Conservation (phyloP, 2,888 invertebrate species). For the Folsomia candida region DNA sequence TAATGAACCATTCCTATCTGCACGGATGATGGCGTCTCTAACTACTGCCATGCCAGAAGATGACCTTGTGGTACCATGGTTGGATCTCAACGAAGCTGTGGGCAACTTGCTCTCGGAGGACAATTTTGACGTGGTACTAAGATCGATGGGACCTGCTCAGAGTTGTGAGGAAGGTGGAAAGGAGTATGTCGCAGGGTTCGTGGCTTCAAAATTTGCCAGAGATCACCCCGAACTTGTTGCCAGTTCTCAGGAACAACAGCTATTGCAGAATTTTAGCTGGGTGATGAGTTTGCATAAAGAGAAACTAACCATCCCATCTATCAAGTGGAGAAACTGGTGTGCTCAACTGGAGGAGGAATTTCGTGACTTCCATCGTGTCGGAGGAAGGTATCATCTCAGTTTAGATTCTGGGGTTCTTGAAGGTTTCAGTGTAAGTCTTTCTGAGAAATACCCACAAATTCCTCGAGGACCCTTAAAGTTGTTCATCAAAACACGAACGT, state of each 20-base stretch:
- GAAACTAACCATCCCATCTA: not conserved
- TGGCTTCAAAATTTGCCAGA: not conserved
- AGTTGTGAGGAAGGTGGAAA: not conserved
- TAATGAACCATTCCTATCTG: not conserved
- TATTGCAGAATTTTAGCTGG: not conserved
- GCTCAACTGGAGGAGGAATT: not conserved
- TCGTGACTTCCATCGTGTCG: not conserved
- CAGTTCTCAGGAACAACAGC: not conserved
- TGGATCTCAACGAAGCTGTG: not conserved
- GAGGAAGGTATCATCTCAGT: not conserved
- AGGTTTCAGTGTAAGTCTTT: not conserved
- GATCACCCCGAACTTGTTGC: not conserved
- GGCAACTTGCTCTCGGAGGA: not conserved
- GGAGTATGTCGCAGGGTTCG: conserved; percentile 3
- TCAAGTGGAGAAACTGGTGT: not conserved
- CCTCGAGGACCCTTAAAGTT: not conserved
- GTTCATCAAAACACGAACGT: not conserved
- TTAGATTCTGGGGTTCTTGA: not conserved
- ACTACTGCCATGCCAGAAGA: no score
- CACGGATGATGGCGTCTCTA: not conserved
- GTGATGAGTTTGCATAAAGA: not conserved
- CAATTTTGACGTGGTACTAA: not conserved
- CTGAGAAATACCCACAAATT: not conserved
- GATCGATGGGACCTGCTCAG: not conserved
- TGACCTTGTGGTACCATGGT: no score